Percentiles rank a stretch among this genome's conserved stretches.
phyloP scores from a whole-genome alignment of 2,113 vertebrate species.

The Dromas ardeola region DNA sequence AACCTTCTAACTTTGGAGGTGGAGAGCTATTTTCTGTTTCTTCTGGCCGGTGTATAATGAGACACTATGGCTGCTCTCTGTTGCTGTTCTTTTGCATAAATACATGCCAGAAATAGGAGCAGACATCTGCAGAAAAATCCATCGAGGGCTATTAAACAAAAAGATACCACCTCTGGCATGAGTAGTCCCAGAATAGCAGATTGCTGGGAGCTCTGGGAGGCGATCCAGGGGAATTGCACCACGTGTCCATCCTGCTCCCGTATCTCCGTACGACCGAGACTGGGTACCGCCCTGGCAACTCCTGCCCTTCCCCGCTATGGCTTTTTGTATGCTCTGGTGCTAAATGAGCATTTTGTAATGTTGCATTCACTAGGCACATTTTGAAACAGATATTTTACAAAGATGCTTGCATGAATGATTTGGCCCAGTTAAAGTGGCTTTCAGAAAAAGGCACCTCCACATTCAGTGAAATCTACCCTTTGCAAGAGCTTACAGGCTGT shows the following conservation, averaged over 20 bases:
- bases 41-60: slow-evolving; percentile 4
- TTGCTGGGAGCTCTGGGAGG: not conserved
- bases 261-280: accelerated
- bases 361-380: not conserved
- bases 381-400: not conserved
- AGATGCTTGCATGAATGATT: not conserved
- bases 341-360: not conserved
- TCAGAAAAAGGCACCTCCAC: not conserved
- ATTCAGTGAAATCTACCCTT: not conserved
- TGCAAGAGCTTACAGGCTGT: not conserved
- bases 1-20: not conserved
- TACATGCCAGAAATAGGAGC: slow-evolving; percentile 36
- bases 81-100: slow-evolving; percentile 16
- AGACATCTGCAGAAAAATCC: slow-evolving; percentile 44
- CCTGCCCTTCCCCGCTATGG: not conserved
- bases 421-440: not conserved
- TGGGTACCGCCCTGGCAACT: accelerated
- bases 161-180: not conserved
- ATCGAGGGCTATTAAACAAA: slow-evolving; percentile 21
- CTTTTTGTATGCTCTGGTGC: not conserved
- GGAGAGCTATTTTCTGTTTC: slow-evolving; percentile 16
- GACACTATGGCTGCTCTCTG: not conserved
- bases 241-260: accelerated
- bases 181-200: not conserved
- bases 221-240: not conserved